Base-by-base conservation (phyloP, 2,113 vertebrate species). In the Semnornis frantzii region DNA sequence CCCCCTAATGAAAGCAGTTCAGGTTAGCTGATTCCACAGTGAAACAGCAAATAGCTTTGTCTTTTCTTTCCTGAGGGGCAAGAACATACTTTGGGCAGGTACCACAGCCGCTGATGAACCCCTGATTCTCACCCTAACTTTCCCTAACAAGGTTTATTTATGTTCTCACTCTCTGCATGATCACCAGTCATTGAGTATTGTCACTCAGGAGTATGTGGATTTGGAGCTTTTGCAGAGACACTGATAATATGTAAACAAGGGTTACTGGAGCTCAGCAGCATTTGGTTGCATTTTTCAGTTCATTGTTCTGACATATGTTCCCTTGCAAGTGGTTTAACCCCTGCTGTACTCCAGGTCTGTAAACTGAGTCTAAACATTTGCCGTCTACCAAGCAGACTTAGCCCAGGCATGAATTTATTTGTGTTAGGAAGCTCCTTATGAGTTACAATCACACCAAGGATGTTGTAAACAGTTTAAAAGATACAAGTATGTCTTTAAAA, bases 241-340 rank as follows among this genome's bases (percentile, higher is more conserved):
- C 42, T 57, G 37, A 34, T 70, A 87, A 46, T 7, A 2, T 42
- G 50, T 39, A 70, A 94, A 79, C 21, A 71, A 24, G 54, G 74
- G 33, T 74, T 86, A 89, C 64, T 12, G 70, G 30, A 93, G 72
- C 33, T 90, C 69, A 78, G 85, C 73, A 85, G 42, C 76, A 75
- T 85, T 90, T 87, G 37, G 65, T 78, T 88, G 58, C 44, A n/a
- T 88, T 94, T 94, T 92, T 69, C 83, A 74, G 62, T 57, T 76
- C 2, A 8, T 59, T 91, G 23, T 92, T 92, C 83, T 39, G 69
- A 88, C 44, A 24, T 48, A 30, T 63, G 25, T 60, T 87, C 64
- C 24, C 7, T 69, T 73, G 34, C 54, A 91, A 82, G 64, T 30
- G 37, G 17, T 87, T 94, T 90, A 89, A 91, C 57, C 20, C 54